A percentile compares a stretch with the other conserved stretches of the same genome.
phyloP scores from a whole-genome alignment of 2,797 vertebrate genomes.

The Coendou prehensilis region DNA sequence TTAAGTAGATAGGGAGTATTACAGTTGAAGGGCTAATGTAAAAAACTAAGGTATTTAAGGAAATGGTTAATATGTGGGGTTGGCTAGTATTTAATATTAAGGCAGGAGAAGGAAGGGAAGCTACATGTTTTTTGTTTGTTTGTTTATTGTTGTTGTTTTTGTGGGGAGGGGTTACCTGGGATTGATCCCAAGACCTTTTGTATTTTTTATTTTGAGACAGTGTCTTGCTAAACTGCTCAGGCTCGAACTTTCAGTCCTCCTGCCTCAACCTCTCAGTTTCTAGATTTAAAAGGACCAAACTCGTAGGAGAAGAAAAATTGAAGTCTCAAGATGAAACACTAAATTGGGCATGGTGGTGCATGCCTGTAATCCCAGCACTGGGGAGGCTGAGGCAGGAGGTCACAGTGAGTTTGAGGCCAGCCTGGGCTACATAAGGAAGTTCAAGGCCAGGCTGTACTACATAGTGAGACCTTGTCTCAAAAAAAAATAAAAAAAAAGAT shows the following conservation, averaged over 20 bases:
- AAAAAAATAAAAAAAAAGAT: neutral
- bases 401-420: too few species aligned
- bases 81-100: neutral
- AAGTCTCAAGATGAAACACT: neutral
- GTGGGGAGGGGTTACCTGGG: neutral
- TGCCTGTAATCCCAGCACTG: too few species aligned
- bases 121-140: neutral
- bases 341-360: too few species aligned
- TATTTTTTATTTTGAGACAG: neutral
- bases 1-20: neutral
- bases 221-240: neutral
- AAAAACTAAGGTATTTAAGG: neutral
- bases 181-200: neutral
- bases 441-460: too few species aligned
- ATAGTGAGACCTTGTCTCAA: too few species aligned
- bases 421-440: too few species aligned
- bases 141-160: neutral
- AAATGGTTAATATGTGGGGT: neutral
- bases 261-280: neutral
- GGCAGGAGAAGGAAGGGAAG: neutral
- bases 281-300: neutral
- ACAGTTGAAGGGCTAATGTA: neutral
- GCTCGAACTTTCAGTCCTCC: neutral
- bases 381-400: too few species aligned
- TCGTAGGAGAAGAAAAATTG: neutral